phyloP scores from a whole-genome alignment of 2,113 vertebrate genomes.

The Ophiodon elongatus region DNA sequence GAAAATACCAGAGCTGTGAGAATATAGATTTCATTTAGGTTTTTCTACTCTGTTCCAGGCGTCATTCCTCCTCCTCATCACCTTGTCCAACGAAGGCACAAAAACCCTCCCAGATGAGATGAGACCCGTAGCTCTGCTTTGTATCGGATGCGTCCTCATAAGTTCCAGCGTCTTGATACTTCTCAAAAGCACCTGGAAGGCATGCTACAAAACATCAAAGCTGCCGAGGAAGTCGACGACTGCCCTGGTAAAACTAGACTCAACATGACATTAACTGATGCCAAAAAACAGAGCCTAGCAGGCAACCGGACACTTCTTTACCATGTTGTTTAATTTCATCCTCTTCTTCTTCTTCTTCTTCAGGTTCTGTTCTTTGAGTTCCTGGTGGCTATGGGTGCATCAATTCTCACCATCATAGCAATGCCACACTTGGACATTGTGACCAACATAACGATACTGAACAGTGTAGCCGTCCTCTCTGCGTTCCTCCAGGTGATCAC shows the following conservation, averaged over 20 bases:
- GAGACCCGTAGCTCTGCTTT: slow-evolving; percentile 66
- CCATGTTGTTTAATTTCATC: not conserved
- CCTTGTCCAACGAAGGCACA: slow-evolving; percentile 58
- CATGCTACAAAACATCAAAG: slow-evolving; percentile 70
- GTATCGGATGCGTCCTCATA: slow-evolving; percentile 66
- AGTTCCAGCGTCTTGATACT: slow-evolving; percentile 66
- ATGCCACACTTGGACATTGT: slow-evolving; percentile 83
- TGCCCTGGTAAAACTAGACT: slow-evolving; percentile 54
- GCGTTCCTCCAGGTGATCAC: slow-evolving; percentile 67
- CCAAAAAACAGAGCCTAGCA: not conserved
- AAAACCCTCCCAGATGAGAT: slow-evolving; percentile 29
- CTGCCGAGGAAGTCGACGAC: slow-evolving; percentile 35
- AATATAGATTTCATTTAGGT: not conserved
- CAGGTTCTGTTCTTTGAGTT: slow-evolving; percentile 77
- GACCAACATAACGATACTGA: slow-evolving; percentile 79
- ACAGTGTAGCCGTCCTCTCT: slow-evolving; percentile 70
- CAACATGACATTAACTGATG: not conserved
- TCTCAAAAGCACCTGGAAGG: slow-evolving; percentile 78
- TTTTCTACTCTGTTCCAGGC: slow-evolving; percentile 41
- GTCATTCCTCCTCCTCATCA: slow-evolving; percentile 75
- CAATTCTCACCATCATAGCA: slow-evolving; percentile 72
- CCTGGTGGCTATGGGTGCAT: slow-evolving; percentile 64
- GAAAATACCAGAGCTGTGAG: not conserved
- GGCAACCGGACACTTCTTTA: no score
- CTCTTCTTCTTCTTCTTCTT: not conserved